Evolutionary conservation across 2,113 vertebrate genomes (phyloP).

Genomic region (Eolophus roseicapilla): DNA sequence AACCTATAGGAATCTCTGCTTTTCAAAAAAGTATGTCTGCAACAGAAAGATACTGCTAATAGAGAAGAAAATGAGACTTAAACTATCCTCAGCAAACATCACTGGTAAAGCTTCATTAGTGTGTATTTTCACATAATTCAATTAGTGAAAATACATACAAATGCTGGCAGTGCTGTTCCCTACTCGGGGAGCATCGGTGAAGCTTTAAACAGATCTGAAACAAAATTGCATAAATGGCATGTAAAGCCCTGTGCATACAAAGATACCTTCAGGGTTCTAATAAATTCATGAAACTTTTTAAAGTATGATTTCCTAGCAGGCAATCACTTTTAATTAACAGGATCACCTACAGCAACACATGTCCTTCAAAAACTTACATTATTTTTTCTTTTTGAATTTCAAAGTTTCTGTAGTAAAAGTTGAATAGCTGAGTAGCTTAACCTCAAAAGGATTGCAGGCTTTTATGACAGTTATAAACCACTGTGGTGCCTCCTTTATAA

Average conservation of each 20-base stretch:
- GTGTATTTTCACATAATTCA: slow-evolving; percentile 83
- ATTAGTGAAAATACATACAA: slow-evolving; percentile 83
- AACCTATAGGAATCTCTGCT: slow-evolving; percentile 23
- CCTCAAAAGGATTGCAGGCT: slow-evolving; percentile 87
- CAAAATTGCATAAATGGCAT: slow-evolving; percentile 83
- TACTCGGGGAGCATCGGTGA: slow-evolving; percentile 74
- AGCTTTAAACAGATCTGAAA: slow-evolving; percentile 84
- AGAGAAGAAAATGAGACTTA: slow-evolving; percentile 70
- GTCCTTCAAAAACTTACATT: slow-evolving; percentile 90
- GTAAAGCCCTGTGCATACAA: slow-evolving; percentile 83
- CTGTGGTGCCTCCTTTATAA: slow-evolving; percentile 86
- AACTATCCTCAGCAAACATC: slow-evolving; percentile 66
- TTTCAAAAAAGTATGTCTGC: slow-evolving; percentile 59
- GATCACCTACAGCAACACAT: slow-evolving; percentile 89
- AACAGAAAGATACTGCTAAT: slow-evolving; percentile 64
- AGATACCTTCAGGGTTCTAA: slow-evolving; percentile 85
- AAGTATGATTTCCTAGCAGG: slow-evolving; percentile 87
- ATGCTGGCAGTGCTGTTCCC: slow-evolving; percentile 68
- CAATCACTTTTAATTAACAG: slow-evolving; percentile 89
- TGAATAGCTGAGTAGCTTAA: slow-evolving; percentile 87
- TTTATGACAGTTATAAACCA: slow-evolving; percentile 87
- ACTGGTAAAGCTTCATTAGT: slow-evolving; percentile 77
- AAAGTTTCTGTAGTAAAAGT: slow-evolving; percentile 88
- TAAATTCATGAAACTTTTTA: slow-evolving; percentile 86
- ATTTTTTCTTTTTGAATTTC: slow-evolving; percentile 90